Evolutionary conservation across 1,140 invertebrate species (phyloP), one percentile per base, ranked within the genome.

Genomic region (Centruroides sculpturatus): DNA sequence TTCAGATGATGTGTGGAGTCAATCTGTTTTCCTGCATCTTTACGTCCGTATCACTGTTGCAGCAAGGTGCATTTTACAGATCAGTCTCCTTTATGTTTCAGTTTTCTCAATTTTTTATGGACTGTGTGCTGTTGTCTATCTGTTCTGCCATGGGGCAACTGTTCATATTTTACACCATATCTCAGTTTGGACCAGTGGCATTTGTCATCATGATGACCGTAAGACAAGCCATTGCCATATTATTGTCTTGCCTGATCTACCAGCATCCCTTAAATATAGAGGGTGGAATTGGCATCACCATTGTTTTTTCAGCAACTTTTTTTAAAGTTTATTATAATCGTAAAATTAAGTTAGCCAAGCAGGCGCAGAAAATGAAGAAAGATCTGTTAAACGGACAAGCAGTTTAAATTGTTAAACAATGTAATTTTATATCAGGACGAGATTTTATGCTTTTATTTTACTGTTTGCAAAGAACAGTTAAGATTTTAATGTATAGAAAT

Each of bases 181-280:
- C 89, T 50, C 81, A 83, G 67, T 99, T 98, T 79, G 96, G 96
- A 23, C 85, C 96, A 60, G 87, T 98, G 61, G 85, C 94, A 55
- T 99, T 99, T 79, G 87, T 91, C 4, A 93, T 97, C 65, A 97
- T 99, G 64, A 99, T 98, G 91, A 99, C 96, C 3, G 82, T 98
- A 55, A 76, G 96, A 67, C 95, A 98, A 82, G 87, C 89, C 74
- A 74, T 96, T 67, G 92, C 95, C 52, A 92, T 99, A 68, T 76
- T 98, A 59, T 75, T 98, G 35, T 98, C 94, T 3, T 97, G 94
- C 72, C 72, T 94, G 41, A 85, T 97, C 66, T 99, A 96, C 75
- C 79, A 86, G 35, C 96, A 99, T 77, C 76, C 83, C 41, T 79
- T 99, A 61, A 84, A 83, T 55, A 60, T 78, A 11, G 67, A 85